Evolutionary conservation across 1,140 invertebrate genomes (phyloP).

Genomic region (Bombus cullumanus): DNA sequence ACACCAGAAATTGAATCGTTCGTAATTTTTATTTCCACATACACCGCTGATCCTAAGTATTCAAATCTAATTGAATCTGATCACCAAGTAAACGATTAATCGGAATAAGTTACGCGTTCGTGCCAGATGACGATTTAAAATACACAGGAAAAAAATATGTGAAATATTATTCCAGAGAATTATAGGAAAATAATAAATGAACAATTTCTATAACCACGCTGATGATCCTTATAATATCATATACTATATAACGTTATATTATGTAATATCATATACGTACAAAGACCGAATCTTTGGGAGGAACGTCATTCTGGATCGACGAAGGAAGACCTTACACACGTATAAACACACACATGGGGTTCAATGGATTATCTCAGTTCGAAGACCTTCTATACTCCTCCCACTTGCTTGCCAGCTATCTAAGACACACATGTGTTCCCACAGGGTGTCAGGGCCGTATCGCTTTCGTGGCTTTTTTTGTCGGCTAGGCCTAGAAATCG

Average conservation of each 20-base stretch:
- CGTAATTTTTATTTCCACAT: not conserved
- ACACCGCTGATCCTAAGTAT: not conserved
- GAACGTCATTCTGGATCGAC: not conserved
- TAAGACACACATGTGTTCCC: constrained; percentile 72
- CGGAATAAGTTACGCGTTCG: no score
- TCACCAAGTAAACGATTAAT: no score
- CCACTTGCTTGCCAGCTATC: constrained; percentile 55
- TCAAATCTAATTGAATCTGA: not conserved
- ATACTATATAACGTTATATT: no score
- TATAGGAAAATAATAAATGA: no score
- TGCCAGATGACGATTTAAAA: no score
- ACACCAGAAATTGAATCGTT: not conserved
- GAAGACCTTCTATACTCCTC: constrained; percentile 55
- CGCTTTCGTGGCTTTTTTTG: constrained; percentile 61
- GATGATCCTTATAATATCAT: no score
- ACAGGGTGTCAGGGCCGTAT: constrained; percentile 68
- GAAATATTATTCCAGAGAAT: no score
- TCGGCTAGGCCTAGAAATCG: constrained; percentile 47
- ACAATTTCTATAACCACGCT: no score
- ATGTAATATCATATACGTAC: no score
- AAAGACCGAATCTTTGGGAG: not conserved
- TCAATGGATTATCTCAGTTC: constrained; percentile 56
- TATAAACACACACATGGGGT: not conserved
- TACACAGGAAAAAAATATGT: no score
- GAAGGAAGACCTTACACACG: not conserved